A percentile compares a stretch with the other conserved stretches of the same genome.
phyloP scores from a whole-genome alignment of 2,888 invertebrate species.

The Cantharis nigra region DNA sequence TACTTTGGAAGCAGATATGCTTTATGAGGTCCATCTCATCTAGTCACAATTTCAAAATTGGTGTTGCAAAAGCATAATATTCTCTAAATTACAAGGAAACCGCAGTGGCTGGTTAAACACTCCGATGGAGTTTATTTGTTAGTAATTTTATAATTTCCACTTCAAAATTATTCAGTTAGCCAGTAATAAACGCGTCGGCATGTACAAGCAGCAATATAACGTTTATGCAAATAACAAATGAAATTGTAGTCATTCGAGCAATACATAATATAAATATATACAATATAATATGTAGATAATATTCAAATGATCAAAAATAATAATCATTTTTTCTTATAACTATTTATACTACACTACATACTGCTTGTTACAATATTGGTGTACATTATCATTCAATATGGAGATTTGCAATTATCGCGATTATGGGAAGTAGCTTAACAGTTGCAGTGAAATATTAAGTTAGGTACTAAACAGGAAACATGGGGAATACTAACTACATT shows the following conservation, averaged over 20 bases:
- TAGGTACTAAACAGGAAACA: not conserved
- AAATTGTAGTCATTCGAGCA: not conserved
- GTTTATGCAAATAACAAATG: not conserved
- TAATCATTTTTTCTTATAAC: no score
- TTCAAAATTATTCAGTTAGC: not conserved
- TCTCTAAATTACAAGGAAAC: not conserved
- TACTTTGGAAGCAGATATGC: no score
- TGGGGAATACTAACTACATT: not conserved
- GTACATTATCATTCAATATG: not conserved
- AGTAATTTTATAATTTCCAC: not conserved
- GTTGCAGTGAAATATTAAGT: not conserved
- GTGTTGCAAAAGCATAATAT: no score
- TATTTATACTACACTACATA: no score
- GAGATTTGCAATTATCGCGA: not conserved
- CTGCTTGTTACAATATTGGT: not conserved
- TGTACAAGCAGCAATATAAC: not conserved
- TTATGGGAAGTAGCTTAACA: not conserved
- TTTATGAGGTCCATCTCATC: no score
- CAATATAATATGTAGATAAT: not conserved
- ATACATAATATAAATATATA: not conserved
- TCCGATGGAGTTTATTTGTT: not conserved
- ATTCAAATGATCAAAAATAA: no score
- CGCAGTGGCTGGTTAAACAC: not conserved
- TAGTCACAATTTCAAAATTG: no score
- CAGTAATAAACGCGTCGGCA: not conserved